Conservation (phyloP, 2,797 vertebrate species). For the Phalloptychus januarius region DNA sequence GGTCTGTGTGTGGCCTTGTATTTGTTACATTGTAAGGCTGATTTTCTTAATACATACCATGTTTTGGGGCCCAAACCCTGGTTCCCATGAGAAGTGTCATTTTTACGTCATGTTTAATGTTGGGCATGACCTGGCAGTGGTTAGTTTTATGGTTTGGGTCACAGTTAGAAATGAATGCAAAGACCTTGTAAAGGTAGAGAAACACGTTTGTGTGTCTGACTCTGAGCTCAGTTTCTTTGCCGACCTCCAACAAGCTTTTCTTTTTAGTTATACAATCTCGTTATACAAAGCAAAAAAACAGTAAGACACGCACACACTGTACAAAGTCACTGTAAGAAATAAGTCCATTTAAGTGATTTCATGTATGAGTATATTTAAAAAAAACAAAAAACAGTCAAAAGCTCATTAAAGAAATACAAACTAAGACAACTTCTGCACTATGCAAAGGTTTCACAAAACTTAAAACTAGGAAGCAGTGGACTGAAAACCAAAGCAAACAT, state of each 20-base stretch:
- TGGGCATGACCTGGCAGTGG: background rate
- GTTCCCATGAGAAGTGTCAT: background rate
- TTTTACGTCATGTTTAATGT: background rate
- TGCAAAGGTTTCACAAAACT: too few relatives aligned
- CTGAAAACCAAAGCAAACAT: too few relatives aligned
- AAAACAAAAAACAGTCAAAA: too few relatives aligned
- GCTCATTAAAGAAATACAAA: too few relatives aligned
- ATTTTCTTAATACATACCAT: background rate
- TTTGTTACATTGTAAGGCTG: background rate
- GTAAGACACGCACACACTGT: constrained; percentile 9
- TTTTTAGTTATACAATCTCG: constrained; percentile 43
- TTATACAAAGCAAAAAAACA: constrained; percentile 32
- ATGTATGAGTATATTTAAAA: background rate
- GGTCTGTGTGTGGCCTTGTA: constrained; percentile 28
- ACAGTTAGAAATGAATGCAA: background rate
- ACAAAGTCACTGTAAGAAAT: background rate
- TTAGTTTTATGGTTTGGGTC: too few relatives aligned
- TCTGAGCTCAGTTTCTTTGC: constrained; percentile 49
- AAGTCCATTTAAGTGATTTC: background rate
- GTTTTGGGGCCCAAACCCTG: background rate
- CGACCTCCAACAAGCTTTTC: constrained; percentile 39
- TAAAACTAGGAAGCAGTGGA: too few relatives aligned
- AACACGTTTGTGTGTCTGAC: constrained; percentile 38
- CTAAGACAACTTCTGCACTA: too few relatives aligned
- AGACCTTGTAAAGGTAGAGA: background rate